These are phyloP conservation scores for Dinocampus coccinellae DNA, from an alignment of 2,888 invertebrate genomes.

Conservation along the genomic window DNA sequence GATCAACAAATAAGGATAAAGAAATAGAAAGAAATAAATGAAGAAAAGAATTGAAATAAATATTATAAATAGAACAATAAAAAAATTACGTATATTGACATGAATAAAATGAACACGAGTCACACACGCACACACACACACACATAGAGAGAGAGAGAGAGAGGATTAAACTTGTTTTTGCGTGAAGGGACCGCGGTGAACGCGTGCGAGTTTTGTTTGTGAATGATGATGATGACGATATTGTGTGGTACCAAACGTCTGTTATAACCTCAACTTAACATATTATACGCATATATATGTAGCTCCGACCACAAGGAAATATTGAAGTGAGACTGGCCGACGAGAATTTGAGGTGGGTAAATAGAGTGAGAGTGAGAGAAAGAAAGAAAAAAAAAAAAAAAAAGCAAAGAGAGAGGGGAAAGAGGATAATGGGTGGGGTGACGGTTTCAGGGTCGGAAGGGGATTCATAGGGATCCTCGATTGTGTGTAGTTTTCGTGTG, in stretches of 20 bases:
- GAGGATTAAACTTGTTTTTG: not conserved
- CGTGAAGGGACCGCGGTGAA: slow-evolving; percentile 18
- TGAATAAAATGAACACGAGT: not conserved
- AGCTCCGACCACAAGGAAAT: slow-evolving; percentile 36
- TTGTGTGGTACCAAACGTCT: no score
- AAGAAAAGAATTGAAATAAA: no score
- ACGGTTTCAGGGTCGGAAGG: slow-evolving; percentile 29
- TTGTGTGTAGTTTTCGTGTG: not conserved
- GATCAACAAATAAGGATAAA: not conserved
- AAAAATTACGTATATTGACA: not conserved
- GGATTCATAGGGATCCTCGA: not conserved
- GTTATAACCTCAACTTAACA: slow-evolving; percentile 10
- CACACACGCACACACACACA: no score
- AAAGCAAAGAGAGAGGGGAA: no score
- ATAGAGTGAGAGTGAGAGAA: no score
- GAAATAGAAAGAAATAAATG: not conserved
- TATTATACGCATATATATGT: no score
- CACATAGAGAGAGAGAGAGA: no score
- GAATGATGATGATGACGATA: slow-evolving; percentile 47
- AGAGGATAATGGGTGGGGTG: slow-evolving; percentile 18
- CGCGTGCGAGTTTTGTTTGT: slow-evolving; percentile 39
- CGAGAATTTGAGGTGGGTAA: no score
- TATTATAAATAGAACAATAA: no score
- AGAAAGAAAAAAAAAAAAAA: no score
- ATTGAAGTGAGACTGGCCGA: slow-evolving; percentile 34